These are phyloP conservation scores for Drosophila nasuta DNA, from an alignment of 1,140 invertebrate genomes.

Conservation along the genomic window DNA sequence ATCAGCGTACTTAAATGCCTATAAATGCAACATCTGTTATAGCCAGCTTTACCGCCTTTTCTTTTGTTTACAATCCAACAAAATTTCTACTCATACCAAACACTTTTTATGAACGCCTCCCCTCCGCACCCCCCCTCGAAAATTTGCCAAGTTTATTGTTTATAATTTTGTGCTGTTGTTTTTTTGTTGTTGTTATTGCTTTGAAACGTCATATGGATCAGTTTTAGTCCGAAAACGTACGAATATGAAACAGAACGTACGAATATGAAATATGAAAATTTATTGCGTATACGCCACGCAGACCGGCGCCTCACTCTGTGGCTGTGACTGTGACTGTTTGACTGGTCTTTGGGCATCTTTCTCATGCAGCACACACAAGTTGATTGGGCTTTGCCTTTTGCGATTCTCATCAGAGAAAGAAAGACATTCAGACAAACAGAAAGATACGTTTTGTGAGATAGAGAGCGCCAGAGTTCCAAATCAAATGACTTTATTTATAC, in stretches of 20 bases:
- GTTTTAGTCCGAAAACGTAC: slow-evolving; percentile 13
- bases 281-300: slow-evolving; percentile 73
- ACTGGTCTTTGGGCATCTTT: slow-evolving; percentile 49
- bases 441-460: neutral
- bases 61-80: slow-evolving; percentile 64
- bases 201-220: slow-evolving; percentile 33
- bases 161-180: slow-evolving; percentile 16
- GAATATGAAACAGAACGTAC: slow-evolving; percentile 32
- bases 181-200: slow-evolving; percentile 9
- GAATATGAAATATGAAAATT: slow-evolving; percentile 80
- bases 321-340: neutral
- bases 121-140: slow-evolving; percentile 1
- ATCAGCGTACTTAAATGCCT: slow-evolving; percentile 20
- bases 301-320: slow-evolving; percentile 40
- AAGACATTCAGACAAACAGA: slow-evolving; percentile 2
- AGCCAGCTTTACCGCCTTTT: slow-evolving; percentile 53
- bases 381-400: slow-evolving; percentile 71
- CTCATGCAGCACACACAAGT: slow-evolving; percentile 49
- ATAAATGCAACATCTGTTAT: slow-evolving; percentile 75
- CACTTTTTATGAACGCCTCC: slow-evolving; percentile 50
- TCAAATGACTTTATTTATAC: slow-evolving; percentile 78
- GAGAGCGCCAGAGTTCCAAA: slow-evolving; percentile 49
- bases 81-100: slow-evolving; percentile 21
- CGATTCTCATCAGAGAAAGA: slow-evolving; percentile 27
- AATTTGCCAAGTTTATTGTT: slow-evolving; percentile 42